These are phyloP conservation scores for Chaenodraco wilsoni DNA, from an alignment of 2,797 vertebrate species.

Conservation along the genomic window DNA sequence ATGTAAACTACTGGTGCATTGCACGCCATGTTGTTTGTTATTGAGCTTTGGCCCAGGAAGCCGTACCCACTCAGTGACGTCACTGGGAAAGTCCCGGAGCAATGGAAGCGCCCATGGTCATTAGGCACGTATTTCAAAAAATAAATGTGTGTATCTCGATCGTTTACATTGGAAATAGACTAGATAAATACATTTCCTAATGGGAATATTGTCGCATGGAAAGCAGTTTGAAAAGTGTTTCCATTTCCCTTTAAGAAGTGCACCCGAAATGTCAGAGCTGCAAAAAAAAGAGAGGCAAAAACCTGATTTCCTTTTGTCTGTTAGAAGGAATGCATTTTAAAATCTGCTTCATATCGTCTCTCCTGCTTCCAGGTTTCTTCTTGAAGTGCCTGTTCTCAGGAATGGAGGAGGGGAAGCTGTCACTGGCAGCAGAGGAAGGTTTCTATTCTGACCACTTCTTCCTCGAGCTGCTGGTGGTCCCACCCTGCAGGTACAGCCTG, in stretches of 20 bases:
- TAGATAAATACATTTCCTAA: too few relatives aligned
- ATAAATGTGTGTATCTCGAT: too few relatives aligned
- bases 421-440: conserved; percentile 40
- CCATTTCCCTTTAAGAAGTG: neutral
- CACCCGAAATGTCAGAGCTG: neutral
- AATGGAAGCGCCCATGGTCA: too few relatives aligned
- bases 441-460: conserved; percentile 91
- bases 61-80: too few relatives aligned
- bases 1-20: too few relatives aligned
- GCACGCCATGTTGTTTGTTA: too few relatives aligned
- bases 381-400: conserved; percentile 91
- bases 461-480: conserved; percentile 92
- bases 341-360: neutral
- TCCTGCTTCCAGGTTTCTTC: conserved; percentile 88
- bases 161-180: too few relatives aligned
- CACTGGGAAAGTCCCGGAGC: too few relatives aligned
- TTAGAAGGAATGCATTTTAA: neutral
- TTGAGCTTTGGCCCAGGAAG: too few relatives aligned
- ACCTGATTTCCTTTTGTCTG: neutral
- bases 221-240: too few relatives aligned
- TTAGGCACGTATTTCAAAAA: too few relatives aligned
- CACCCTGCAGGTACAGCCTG: conserved; percentile 88
- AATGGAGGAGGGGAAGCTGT: conserved; percentile 61
- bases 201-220: too few relatives aligned
- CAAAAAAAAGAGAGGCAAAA: neutral